phyloP scores from a whole-genome alignment of 2,113 vertebrate species.

The Poeciliopsis retropinna region DNA sequence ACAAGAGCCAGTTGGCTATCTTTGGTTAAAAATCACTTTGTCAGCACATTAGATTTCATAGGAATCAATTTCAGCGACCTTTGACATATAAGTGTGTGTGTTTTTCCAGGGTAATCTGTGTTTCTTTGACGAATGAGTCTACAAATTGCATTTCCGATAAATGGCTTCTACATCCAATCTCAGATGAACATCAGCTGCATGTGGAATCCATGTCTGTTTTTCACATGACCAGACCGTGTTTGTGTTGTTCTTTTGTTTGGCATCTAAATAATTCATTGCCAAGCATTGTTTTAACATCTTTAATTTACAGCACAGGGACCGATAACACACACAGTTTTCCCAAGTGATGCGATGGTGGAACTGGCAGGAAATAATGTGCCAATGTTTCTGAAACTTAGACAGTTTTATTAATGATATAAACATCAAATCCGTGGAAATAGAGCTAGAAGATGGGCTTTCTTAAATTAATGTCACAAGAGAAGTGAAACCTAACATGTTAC shows the following conservation, averaged over 20 bases:
- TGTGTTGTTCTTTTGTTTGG: constrained; percentile 4
- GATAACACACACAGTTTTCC: constrained; percentile 7
- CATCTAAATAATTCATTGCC: constrained; percentile 52
- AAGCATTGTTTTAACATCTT: constrained; percentile 47
- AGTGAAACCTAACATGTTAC: background rate
- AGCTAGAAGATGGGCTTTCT: background rate
- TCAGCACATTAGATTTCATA: constrained; percentile 10
- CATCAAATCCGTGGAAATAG: background rate
- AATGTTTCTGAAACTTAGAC: background rate
- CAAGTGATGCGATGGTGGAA: background rate
- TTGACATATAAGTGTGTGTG: background rate
- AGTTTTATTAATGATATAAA: constrained; percentile 7
- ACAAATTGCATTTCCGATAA: constrained; percentile 32
- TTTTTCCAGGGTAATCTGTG: constrained; percentile 21
- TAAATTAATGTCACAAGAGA: background rate
- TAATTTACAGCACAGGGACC: constrained; percentile 17
- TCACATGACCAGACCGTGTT: constrained; percentile 10
- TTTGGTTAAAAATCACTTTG: background rate
- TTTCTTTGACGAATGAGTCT: constrained; percentile 21
- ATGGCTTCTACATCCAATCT: constrained; percentile 18
- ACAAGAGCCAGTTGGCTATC: background rate
- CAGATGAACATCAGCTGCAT: constrained; percentile 3
- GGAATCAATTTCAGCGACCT: background rate
- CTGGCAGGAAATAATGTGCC: background rate
- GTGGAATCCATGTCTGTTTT: background rate